phyloP scores from a whole-genome alignment of 2,113 vertebrate genomes.

The Rhagologus leucostigma region DNA sequence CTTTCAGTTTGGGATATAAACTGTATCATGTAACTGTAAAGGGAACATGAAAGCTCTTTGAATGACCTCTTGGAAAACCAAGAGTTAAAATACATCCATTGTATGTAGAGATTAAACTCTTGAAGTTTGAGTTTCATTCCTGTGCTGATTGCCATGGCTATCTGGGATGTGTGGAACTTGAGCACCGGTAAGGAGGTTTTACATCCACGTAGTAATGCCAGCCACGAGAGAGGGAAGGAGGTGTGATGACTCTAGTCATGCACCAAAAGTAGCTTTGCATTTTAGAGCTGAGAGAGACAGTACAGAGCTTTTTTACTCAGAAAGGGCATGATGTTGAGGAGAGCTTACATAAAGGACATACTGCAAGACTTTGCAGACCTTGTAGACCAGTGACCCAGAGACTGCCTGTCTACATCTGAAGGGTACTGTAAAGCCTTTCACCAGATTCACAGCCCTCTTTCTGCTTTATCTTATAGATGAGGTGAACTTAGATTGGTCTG shows the following conservation, averaged over 20 bases:
- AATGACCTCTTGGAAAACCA: background rate
- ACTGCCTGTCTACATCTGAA: background rate
- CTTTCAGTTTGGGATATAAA: background rate
- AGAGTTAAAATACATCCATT: background rate
- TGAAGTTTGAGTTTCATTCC: background rate
- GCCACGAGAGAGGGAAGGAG: background rate
- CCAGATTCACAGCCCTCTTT: background rate
- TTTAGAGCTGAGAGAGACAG: background rate
- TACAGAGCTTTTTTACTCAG: background rate
- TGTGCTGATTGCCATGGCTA: background rate
- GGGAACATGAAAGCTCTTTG: background rate
- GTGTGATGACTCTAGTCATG: background rate
- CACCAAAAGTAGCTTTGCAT: background rate
- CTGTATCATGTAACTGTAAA: background rate
- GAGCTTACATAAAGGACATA: background rate
- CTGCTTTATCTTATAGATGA: background rate
- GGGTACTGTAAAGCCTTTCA: background rate
- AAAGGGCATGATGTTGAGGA: background rate
- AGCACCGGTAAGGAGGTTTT: background rate
- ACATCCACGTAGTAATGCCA: background rate
- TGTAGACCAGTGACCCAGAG: background rate
- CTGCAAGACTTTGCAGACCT: background rate
- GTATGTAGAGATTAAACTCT: background rate
- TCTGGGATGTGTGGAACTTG: background rate
- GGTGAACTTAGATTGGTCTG: background rate